A percentile compares a stretch with the other conserved stretches of the same genome.
Evolutionary conservation across 2,888 invertebrate genomes (phyloP).

Genomic region (Conops quadrifasciatus): DNA sequence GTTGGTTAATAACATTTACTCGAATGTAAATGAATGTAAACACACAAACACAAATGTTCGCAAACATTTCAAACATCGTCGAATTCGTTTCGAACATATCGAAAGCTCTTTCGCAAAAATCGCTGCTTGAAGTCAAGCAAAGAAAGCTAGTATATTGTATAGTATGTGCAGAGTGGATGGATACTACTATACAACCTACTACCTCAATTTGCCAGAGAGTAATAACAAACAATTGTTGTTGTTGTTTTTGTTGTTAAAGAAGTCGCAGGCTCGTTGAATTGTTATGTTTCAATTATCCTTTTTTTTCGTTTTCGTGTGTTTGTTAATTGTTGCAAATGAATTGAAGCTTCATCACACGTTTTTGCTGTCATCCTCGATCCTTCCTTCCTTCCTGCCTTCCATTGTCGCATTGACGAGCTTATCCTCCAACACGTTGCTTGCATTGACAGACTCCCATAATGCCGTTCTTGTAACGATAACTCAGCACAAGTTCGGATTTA

Average conservation of each 20-base stretch:
- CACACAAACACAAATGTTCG: too few relatives aligned
- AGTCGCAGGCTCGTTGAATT: background rate
- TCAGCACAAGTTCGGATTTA: constrained; percentile 67
- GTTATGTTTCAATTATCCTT: constrained; percentile 46
- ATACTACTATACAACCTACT: constrained; percentile 67
- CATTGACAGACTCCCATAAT: constrained; percentile 67
- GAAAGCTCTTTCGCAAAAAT: constrained; percentile 27
- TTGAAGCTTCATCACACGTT: background rate
- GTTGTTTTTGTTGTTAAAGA: constrained; percentile 36
- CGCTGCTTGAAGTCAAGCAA: constrained; percentile 64
- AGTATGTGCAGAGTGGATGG: constrained; percentile 55
- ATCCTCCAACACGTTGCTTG: constrained; percentile 55
- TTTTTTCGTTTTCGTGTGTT: constrained; percentile 23
- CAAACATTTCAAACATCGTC: background rate
- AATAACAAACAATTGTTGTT: background rate
- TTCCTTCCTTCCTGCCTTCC: background rate
- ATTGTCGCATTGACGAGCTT: background rate
- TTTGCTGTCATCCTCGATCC: background rate
- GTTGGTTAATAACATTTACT: too few relatives aligned
- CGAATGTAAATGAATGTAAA: too few relatives aligned
- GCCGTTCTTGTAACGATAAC: constrained; percentile 65
- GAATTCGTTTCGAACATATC: background rate
- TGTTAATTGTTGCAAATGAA: constrained; percentile 19
- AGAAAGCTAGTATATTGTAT: constrained; percentile 67
- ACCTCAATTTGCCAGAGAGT: constrained; percentile 66